phyloP scores from a whole-genome alignment of 2,113 vertebrate genomes.

The Sceloporus undulatus region DNA sequence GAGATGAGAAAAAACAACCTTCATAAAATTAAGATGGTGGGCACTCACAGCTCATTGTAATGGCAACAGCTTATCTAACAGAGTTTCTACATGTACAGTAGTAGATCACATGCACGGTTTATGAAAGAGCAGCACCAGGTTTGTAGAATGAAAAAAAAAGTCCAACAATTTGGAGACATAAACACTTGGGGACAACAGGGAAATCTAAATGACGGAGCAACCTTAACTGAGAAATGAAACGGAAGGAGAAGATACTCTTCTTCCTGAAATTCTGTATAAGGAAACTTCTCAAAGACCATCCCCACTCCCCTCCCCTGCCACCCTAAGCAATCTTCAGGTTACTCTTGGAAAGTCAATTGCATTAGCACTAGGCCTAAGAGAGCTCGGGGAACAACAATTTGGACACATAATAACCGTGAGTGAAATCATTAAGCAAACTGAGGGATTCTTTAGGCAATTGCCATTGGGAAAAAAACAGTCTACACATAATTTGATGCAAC shows the following conservation, averaged over 20 bases:
- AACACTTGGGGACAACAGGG: neutral
- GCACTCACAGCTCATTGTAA: neutral
- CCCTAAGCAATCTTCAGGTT: conserved; percentile 74
- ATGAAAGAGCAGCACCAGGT: neutral
- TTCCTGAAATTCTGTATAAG: conserved; percentile 48
- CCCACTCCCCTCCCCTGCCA: conserved; percentile 48
- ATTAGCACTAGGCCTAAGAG: conserved; percentile 73
- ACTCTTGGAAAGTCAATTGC: conserved; percentile 74
- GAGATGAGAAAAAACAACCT: neutral
- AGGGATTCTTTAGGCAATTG: conserved; percentile 78
- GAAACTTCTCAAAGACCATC: conserved; percentile 42
- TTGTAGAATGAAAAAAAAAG: neutral
- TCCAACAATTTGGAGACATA: conserved; percentile 15
- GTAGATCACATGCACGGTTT: too few species aligned
- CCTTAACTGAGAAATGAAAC: conserved; percentile 50
- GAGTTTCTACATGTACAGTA: neutral
- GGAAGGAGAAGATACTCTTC: conserved; percentile 50
- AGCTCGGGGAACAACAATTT: conserved; percentile 74
- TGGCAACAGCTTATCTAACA: neutral
- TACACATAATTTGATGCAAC: conserved; percentile 76
- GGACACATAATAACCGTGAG: conserved; percentile 75
- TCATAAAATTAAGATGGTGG: neutral
- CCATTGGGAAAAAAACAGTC: conserved; percentile 70
- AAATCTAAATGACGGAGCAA: neutral
- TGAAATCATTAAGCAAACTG: conserved; percentile 77